A percentile compares a stretch with the other conserved stretches of the same genome.
phyloP scores from a whole-genome alignment of 2,888 invertebrate genomes.

The Hoplodrina blanda region DNA sequence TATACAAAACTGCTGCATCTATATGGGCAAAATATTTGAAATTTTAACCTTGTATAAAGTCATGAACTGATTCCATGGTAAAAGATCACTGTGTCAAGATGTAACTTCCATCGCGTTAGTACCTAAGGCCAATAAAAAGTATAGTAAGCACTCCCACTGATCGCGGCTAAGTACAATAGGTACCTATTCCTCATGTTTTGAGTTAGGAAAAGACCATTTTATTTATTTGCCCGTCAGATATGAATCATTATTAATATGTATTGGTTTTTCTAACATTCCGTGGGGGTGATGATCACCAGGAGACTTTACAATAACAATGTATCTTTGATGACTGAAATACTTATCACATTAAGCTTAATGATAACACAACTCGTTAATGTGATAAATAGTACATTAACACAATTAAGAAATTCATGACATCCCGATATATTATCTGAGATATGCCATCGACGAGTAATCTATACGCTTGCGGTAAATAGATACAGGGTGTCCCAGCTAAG shows the following conservation, averaged over 20 bases:
- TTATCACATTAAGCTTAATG: constrained; percentile 26
- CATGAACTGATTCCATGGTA: no score
- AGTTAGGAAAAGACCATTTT: background rate
- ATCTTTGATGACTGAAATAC: constrained; percentile 6
- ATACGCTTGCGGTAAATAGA: constrained; percentile 40
- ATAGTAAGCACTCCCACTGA: background rate
- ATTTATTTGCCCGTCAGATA: background rate
- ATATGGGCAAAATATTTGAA: no score
- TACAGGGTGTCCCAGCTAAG: no score
- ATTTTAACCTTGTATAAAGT: no score
- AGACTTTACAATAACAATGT: background rate
- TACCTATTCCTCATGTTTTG: background rate
- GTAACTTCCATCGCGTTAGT: no score
- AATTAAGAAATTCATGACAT: constrained; percentile 48
- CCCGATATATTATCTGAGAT: constrained; percentile 54
- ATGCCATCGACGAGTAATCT: constrained; percentile 40
- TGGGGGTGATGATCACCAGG: background rate
- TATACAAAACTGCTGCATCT: no score
- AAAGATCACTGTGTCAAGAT: no score
- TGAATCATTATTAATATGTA: background rate
- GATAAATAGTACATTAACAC: constrained; percentile 42
- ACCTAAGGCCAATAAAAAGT: background rate
- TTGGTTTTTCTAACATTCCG: background rate
- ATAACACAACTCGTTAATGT: constrained; percentile 44
- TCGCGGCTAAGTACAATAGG: background rate